Evolutionary conservation across 2,797 vertebrate species (phyloP).

Genomic region (Gymnocypris eckloni): DNA sequence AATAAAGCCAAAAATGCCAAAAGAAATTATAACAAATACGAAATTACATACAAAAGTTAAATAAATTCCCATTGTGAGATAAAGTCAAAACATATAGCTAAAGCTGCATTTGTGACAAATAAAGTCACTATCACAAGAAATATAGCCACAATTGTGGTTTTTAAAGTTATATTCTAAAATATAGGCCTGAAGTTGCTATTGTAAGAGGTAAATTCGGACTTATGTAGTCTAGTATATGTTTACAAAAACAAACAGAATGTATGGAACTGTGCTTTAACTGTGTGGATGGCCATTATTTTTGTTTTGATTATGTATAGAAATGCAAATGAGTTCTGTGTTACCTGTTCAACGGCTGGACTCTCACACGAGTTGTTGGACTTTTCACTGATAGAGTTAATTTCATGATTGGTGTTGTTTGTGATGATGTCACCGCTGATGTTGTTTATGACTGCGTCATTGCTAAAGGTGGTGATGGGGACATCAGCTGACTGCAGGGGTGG

Average conservation of each 20-base stretch:
- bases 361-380: slow-evolving; percentile 35
- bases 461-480: slow-evolving; percentile 53
- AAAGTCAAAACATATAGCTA: background rate
- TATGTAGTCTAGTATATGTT: background rate
- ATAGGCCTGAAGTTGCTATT: background rate
- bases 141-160: background rate
- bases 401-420: slow-evolving; percentile 26
- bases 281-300: background rate
- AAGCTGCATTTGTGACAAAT: background rate
- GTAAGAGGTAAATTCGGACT: background rate
- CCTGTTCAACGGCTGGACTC: slow-evolving; percentile 47
- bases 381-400: slow-evolving; percentile 41
- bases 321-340: slow-evolving; percentile 10
- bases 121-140: background rate
- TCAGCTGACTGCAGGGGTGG: slow-evolving; percentile 44
- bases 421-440: slow-evolving; percentile 43
- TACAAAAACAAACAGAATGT: background rate
- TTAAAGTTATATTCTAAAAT: background rate
- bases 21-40: too few relatives aligned
- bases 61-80: background rate
- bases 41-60: background rate
- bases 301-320: background rate
- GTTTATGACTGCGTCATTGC: slow-evolving; percentile 56
- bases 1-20: too few relatives aligned
- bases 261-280: background rate